Evolutionary conservation across 1,140 invertebrate genomes (phyloP), one percentile per base, ranked within the genome.

Genomic region (Sitophilus oryzae): DNA sequence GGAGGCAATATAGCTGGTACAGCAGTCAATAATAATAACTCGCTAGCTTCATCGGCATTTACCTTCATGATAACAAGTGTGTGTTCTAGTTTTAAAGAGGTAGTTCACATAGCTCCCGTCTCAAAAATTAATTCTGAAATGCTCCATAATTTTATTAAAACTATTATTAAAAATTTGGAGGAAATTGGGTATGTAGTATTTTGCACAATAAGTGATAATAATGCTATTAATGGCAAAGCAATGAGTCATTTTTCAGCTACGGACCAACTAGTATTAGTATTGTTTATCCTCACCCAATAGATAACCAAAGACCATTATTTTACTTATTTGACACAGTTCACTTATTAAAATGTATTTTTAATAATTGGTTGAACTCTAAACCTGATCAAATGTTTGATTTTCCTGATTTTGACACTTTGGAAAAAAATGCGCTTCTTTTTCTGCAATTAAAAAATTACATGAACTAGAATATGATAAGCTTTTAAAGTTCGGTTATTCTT

Each of bases 331-430:
- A 54, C 21, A 2, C 34, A 1, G 51, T 52, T 8, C 42, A 54
- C 21, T 14, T 54, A 2, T 25, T 54, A 10, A 54, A 54, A 47
- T 54, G 52, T 23, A 40, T 54, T n/a, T n/a, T n/a, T n/a, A n/a
- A n/a, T n/a, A n/a, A n/a, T n/a, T n/a, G n/a, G n/a, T n/a, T n/a
- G n/a, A n/a, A n/a, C 38, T 54, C 23, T 3, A 46, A 54, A 38
- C 41, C 18, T 8, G 23, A 52, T 3, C 10, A 34, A 10, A 19
- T 42, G 21, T 44, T 42, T 18, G 2, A 1, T 9, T 51, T 41
- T 42, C 49, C 51, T 1, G 51, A 52, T 45, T 52, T 52, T 52
- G 41, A 43, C 6, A 52, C 47, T 3, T 5, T 5, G 8, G 43
- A 45, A n/a, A 10, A 41, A 41, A 41, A 41, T n/a, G n/a, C n/a